Evolutionary conservation across 2,888 invertebrate genomes (phyloP).

Genomic region (Tachina fera): DNA sequence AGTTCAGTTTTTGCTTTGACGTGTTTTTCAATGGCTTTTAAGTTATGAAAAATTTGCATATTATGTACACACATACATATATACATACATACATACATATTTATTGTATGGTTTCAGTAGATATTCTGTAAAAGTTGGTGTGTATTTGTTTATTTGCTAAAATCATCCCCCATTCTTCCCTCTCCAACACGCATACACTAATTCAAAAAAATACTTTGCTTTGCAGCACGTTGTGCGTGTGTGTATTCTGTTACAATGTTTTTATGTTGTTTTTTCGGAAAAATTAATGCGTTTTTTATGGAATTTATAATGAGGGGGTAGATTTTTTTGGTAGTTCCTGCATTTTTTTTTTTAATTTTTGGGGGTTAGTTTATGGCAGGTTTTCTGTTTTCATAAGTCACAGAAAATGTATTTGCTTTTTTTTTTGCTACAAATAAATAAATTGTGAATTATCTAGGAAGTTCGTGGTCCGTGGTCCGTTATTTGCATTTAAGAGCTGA

Average conservation of each 20-base stretch:
- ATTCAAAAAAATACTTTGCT: not conserved
- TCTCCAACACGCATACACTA: not conserved
- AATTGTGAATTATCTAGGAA: not conserved
- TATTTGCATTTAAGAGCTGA: conserved; percentile 6
- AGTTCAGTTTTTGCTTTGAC: not conserved
- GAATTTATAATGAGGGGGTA: conserved; percentile 65
- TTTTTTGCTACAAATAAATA: not conserved
- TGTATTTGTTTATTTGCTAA: conserved; percentile 45
- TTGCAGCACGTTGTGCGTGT: conserved; percentile 19
- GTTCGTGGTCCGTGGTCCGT: conserved; percentile 29
- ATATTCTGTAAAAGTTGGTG: conserved; percentile 33
- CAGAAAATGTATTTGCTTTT: not conserved
- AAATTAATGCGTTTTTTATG: conserved; percentile 69
- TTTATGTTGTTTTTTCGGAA: conserved; percentile 47
- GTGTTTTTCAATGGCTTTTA: not conserved
- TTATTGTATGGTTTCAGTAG: conserved; percentile 8
- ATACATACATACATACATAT: conserved; percentile 14
- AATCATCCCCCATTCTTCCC: conserved; percentile 63
- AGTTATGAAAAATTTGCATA: conserved; percentile 47
- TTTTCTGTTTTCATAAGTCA: conserved; percentile 32
- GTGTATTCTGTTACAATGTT: conserved; percentile 31
- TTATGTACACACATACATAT: too few relatives aligned
- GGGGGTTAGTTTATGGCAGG: conserved; percentile 66
- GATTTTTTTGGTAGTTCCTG: conserved; percentile 49
- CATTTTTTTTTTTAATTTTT: conserved; percentile 29